Evolutionary conservation across 2,797 vertebrate genomes (phyloP), one percentile per base, ranked within the genome.

Genomic region (Coregonus sp.): DNA sequence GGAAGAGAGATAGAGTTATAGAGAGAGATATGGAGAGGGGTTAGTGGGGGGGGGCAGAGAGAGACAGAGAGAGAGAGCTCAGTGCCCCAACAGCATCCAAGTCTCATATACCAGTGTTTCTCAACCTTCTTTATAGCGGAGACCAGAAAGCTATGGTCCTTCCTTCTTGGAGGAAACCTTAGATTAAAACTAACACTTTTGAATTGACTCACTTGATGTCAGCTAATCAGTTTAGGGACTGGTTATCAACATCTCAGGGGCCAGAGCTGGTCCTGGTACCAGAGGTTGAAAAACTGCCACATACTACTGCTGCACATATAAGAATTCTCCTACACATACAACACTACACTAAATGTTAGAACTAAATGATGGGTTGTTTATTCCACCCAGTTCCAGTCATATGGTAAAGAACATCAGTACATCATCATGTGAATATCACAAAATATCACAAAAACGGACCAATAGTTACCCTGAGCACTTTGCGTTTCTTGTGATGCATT

Each of bases 381-480:
- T 18, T 51, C 3, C 2, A 35, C 16, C 6, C 37, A 75, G 25
- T 29, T 33, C 18, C 50, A 16, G 15, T 11, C 29, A 1, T 31
- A 7, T 18, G 51, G 5, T 18, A 35, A 16, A 72, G 29, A 29
- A 29, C 12, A 72, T 25, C 61, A 29, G 29, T 35, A 67, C 40
- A 47, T 9, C 40, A 47, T 47, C 40, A 47, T 11, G 65, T 52
- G 40, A 47, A 11, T 47, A 9, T 47, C 40, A 47, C 7, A 29
- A 7, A 35, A 51, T 78, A 73, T 80, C 79, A 84, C 68, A 72
- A 47, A 83, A 87, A 79, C 84, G 77, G 35, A 12, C 80, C 75
- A 77, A 90, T 93, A 93, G 86, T 93, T 95, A 95, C 95, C 94
- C 87, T 93, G 93, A 75, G 91, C 82, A 75, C 77, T 94, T 83